phyloP scores from a whole-genome alignment of 2,797 vertebrate genomes.

The Picus viridis region DNA sequence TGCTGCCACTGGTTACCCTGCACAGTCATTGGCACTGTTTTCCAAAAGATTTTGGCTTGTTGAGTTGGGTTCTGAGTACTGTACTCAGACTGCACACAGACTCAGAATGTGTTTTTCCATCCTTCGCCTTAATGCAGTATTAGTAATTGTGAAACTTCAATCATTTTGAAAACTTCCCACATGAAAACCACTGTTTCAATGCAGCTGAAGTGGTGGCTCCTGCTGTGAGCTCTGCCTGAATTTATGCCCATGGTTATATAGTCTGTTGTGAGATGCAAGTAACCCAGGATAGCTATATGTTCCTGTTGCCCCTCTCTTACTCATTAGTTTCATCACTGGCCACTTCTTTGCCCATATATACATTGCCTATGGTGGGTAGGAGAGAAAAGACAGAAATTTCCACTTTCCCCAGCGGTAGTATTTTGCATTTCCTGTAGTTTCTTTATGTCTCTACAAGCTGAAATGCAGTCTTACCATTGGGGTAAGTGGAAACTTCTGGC shows the following conservation, averaged over 20 bases:
- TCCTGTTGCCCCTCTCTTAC: neutral
- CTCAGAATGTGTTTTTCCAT: neutral
- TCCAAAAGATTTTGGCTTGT: neutral
- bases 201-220: neutral
- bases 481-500: neutral
- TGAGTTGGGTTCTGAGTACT: neutral
- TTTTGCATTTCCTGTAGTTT: slow-evolving; percentile 4
- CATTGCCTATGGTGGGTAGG: neutral
- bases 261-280: neutral
- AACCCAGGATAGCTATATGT: neutral
- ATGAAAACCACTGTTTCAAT: neutral
- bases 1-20: neutral
- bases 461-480: neutral
- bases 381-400: slow-evolving; percentile 25
- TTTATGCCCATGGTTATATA: neutral
- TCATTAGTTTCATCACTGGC: slow-evolving; percentile 21
- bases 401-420: neutral
- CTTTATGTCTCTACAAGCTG: neutral
- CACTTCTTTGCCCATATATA: neutral
- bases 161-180: slow-evolving; percentile 10
- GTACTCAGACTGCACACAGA: neutral
- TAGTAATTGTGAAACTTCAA: neutral
- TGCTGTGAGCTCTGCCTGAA: neutral
- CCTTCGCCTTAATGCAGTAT: neutral
- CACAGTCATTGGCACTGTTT: neutral